phyloP scores from a whole-genome alignment of 2,113 vertebrate genomes.

The Oreotrochilus melanogaster region DNA sequence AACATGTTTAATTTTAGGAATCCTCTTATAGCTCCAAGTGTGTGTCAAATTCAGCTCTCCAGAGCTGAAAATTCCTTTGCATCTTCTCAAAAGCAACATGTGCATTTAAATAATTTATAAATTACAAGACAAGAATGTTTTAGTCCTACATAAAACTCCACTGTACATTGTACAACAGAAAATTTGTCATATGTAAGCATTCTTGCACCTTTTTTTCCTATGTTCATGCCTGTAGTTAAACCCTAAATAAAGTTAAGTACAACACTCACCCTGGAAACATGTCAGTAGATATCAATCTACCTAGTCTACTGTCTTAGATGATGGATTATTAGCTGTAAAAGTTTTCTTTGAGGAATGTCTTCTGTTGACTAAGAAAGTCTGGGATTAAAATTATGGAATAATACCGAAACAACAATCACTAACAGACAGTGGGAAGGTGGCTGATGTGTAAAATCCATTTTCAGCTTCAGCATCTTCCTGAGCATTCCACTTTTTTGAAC shows the following conservation, averaged over 20 bases:
- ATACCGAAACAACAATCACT: accelerated
- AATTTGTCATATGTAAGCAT: neutral
- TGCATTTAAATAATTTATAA: neutral
- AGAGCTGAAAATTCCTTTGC: neutral
- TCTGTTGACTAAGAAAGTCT: neutral
- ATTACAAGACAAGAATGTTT: neutral
- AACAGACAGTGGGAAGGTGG: neutral
- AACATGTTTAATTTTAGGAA: neutral
- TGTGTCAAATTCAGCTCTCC: neutral
- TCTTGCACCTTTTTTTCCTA: neutral
- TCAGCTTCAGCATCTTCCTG: neutral
- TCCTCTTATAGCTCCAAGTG: neutral
- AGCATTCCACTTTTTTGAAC: neutral
- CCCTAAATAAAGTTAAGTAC: neutral
- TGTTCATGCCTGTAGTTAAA: neutral
- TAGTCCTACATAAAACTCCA: neutral
- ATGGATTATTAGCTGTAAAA: neutral
- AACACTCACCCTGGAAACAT: neutral
- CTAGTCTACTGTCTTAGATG: neutral
- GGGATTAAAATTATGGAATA: neutral
- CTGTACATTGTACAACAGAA: neutral
- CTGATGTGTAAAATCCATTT: neutral
- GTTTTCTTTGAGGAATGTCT: neutral
- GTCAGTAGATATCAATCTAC: neutral
- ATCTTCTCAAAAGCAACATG: neutral